Conservation (phyloP, 2,888 invertebrate genomes). For the Apodemia zela region DNA sequence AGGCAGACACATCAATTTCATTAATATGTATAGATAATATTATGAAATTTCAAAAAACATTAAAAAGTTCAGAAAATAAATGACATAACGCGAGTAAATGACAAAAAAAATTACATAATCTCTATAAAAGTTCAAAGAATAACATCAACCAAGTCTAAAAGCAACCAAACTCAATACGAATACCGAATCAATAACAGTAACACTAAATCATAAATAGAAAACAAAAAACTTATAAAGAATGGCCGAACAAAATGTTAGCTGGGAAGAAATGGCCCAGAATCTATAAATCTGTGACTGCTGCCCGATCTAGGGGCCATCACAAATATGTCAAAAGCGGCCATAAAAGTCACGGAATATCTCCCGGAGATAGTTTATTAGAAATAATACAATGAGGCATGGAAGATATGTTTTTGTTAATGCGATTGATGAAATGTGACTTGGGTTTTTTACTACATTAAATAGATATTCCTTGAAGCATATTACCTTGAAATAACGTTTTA, state of each 20-base stretch:
- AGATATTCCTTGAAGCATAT: conserved; percentile 25
- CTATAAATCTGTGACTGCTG: conserved; percentile 55
- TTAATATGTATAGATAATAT: too few species aligned
- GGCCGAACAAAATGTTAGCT: conserved; percentile 35
- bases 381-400: conserved; percentile 35
- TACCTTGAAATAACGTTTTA: background rate
- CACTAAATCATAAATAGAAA: conserved; percentile 39
- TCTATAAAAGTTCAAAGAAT: conserved; percentile 9
- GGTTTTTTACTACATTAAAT: conserved; percentile 23
- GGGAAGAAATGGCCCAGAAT: conserved; percentile 64
- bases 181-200: conserved; percentile 27
- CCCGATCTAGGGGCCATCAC: conserved; percentile 67
- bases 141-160: conserved; percentile 19
- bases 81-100: background rate
- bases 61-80: background rate
- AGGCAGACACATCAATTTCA: too few species aligned
- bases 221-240: conserved; percentile 44
- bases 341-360: conserved; percentile 61
- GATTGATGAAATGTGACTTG: conserved; percentile 36
- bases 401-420: conserved; percentile 40
- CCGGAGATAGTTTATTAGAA: conserved; percentile 66
- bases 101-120: background rate
- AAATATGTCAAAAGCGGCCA: conserved; percentile 74
- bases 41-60: background rate
- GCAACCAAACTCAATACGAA: conserved; percentile 24